phyloP scores from a whole-genome alignment of 1,140 invertebrate species.

The Diorhabda carinulata region DNA sequence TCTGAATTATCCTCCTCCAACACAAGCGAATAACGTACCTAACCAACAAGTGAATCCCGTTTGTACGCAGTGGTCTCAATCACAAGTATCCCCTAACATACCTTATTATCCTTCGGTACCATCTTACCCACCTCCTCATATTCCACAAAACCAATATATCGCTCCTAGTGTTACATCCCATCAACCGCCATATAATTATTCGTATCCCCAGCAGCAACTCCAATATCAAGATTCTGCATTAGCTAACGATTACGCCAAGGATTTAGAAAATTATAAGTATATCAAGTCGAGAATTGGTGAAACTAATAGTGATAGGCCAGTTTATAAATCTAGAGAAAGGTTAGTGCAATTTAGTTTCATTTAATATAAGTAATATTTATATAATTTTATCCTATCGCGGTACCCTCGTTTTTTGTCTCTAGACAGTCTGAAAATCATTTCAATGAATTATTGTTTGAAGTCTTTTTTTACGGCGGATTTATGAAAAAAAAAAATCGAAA shows the following conservation, averaged over 20 bases:
- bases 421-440: no score
- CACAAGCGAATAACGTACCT: background rate
- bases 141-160: background rate
- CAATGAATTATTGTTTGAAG: no score
- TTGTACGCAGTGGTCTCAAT: background rate
- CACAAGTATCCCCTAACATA: background rate
- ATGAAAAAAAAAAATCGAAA: no score
- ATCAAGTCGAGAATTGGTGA: constrained; percentile 8
- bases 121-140: background rate
- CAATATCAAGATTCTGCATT: constrained; percentile 1
- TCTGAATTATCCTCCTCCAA: background rate
- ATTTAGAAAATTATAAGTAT: constrained; percentile 10
- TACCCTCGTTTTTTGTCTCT: no score
- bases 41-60: background rate
- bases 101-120: background rate
- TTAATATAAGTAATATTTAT: background rate
- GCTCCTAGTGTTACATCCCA: background rate
- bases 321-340: constrained; percentile 6
- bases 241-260: constrained; percentile 9
- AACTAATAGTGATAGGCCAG: background rate
- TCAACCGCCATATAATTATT: background rate
- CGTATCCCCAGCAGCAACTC: background rate
- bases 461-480: no score
- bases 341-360: background rate
- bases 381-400: no score